Percentiles rank a stretch among this genome's conserved stretches.
Conservation (phyloP, 1,140 invertebrate genomes). For the Diachasma alloeum region DNA sequence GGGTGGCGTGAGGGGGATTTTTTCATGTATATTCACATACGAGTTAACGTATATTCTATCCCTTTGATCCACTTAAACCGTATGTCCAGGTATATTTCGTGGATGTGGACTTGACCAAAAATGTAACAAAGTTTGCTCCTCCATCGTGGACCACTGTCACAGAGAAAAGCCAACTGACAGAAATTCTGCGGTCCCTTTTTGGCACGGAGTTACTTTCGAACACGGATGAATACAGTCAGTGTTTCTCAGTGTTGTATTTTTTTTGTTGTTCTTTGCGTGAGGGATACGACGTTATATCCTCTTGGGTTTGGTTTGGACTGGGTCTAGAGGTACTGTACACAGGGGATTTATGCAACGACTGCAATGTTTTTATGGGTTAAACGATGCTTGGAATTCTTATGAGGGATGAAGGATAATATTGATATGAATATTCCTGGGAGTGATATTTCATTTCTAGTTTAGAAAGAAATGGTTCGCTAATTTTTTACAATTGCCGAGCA, state of each 20-base stretch:
- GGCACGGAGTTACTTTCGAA: conserved; percentile 38
- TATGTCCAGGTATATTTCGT: conserved; percentile 12
- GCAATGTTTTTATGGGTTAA: not conserved
- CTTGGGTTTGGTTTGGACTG: not conserved
- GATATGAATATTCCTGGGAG: too few relatives aligned
- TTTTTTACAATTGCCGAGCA: too few relatives aligned
- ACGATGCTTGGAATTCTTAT: too few relatives aligned
- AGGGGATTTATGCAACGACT: not conserved
- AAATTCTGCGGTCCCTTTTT: conserved; percentile 61
- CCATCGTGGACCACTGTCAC: conserved; percentile 29
- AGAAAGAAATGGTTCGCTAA: too few relatives aligned
- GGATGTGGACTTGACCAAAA: conserved; percentile 53
- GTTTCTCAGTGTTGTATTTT: not conserved
- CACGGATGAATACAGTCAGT: conserved; percentile 17
- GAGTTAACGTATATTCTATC: conserved; percentile 33
- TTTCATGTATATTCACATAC: not conserved
- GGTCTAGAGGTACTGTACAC: not conserved
- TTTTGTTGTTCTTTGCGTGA: conserved; percentile 17
- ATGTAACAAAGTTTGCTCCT: conserved; percentile 58
- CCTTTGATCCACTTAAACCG: conserved; percentile 59
- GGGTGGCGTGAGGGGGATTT: not conserved
- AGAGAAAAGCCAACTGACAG: conserved; percentile 42
- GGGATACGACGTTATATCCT: not conserved
- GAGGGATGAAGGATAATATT: too few relatives aligned
- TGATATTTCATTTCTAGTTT: too few relatives aligned